Conservation (phyloP, 2,113 vertebrate genomes). For the Triplophysa siluroides region DNA sequence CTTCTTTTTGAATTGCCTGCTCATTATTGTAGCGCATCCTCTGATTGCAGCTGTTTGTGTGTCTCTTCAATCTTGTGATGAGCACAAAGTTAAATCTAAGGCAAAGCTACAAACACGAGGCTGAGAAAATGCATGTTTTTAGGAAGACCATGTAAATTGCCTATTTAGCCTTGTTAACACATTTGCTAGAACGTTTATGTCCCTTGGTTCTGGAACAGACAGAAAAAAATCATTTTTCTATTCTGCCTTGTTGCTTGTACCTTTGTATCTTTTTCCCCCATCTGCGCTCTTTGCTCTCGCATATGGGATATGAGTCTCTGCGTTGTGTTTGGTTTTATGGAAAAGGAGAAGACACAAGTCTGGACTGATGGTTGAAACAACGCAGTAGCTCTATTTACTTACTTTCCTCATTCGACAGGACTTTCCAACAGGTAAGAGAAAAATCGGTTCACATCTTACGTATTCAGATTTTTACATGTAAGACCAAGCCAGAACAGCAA, state of each 20-base stretch:
- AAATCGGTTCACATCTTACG: no score
- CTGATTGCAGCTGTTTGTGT: constrained; percentile 70
- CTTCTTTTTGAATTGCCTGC: constrained; percentile 68
- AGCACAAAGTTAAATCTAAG: constrained; percentile 21
- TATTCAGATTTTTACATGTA: no score
- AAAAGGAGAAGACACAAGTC: no score
- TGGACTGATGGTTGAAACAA: no score
- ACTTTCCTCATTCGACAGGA: no score
- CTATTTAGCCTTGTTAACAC: not conserved
- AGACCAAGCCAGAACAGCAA: no score
- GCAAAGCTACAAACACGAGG: constrained; percentile 8
- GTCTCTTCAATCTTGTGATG: constrained; percentile 44
- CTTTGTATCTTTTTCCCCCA: not conserved
- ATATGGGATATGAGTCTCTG: no score
- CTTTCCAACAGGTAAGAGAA: no score
- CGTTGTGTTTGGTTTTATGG: no score
- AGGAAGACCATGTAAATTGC: not conserved
- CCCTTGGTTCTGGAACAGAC: not conserved
- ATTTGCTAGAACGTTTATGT: not conserved
- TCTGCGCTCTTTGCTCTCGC: no score
- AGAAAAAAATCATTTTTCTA: not conserved
- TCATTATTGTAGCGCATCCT: constrained; percentile 65
- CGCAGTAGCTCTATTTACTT: no score
- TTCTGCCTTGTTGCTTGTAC: not conserved
- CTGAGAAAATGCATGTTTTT: not conserved